These are phyloP conservation scores for Gastrophryne carolinensis DNA, from an alignment of 2,797 vertebrate genomes.

Conservation along the genomic window DNA sequence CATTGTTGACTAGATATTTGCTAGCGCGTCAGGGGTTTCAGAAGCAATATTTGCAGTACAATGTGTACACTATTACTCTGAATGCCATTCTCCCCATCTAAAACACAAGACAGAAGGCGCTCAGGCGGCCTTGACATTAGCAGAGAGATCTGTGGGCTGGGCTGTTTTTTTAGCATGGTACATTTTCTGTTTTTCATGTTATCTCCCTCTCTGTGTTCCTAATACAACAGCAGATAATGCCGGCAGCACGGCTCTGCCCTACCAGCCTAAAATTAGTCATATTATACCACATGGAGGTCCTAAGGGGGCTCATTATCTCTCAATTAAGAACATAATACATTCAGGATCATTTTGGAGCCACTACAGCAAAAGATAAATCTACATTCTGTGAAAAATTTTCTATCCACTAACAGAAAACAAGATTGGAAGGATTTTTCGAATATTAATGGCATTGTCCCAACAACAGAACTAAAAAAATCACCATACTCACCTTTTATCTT, in stretches of 20 bases:
- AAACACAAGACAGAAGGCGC: not conserved
- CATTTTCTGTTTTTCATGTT: not conserved
- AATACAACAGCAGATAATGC: conserved; percentile 18
- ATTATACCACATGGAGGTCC: conserved; percentile 22
- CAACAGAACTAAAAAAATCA: too few relatives aligned
- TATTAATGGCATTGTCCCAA: too few relatives aligned
- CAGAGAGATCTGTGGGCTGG: not conserved
- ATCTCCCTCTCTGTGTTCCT: conserved; percentile 7
- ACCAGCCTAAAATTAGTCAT: conserved; percentile 31
- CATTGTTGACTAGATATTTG: too few relatives aligned
- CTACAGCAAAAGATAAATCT: not conserved
- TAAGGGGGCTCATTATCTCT: conserved; percentile 25
- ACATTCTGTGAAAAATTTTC: not conserved
- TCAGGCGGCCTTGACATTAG: conserved; percentile 20
- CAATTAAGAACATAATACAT: conserved; percentile 16
- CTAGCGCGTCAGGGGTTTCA: not conserved
- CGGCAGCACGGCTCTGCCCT: not conserved
- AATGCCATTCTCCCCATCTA: not conserved
- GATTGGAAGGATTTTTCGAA: too few relatives aligned
- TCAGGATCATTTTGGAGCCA: conserved; percentile 33
- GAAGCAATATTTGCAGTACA: not conserved
- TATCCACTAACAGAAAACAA: too few relatives aligned
- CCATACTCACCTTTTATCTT: too few relatives aligned
- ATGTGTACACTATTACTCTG: not conserved
- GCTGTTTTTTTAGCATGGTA: not conserved